Conservation (phyloP, 2,888 invertebrate species). For the Macrosiphum euphorbiae region DNA sequence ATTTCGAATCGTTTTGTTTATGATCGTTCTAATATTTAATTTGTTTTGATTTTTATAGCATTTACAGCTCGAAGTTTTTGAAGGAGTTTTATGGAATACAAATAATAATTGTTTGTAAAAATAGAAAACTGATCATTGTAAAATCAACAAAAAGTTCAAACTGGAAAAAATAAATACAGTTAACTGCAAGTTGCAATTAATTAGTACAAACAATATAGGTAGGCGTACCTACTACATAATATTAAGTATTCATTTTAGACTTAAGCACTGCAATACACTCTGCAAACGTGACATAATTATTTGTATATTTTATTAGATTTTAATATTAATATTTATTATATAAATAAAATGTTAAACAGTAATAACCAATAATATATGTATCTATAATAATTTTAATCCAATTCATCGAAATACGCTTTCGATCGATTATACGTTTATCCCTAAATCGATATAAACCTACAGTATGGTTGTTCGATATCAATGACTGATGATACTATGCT, state of each 20-base stretch:
- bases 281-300: background rate
- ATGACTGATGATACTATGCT: background rate
- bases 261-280: background rate
- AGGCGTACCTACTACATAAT: too few species aligned
- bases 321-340: too few species aligned
- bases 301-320: background rate
- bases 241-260: background rate
- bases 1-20: background rate
- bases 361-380: too few species aligned
- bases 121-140: too few species aligned
- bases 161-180: too few species aligned
- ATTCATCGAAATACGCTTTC: background rate
- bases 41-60: background rate
- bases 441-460: background rate
- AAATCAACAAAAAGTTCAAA: too few species aligned
- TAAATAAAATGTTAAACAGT: background rate
- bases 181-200: background rate
- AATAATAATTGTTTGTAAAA: too few species aligned
- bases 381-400: background rate
- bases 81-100: too few species aligned
- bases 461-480: background rate
- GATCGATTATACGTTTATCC: background rate
- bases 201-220: background rate
- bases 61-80: too few species aligned
- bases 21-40: background rate